These are phyloP conservation scores for Drosophila kikkawai DNA, from an alignment of 1,140 invertebrate genomes.

Conservation along the genomic window DNA sequence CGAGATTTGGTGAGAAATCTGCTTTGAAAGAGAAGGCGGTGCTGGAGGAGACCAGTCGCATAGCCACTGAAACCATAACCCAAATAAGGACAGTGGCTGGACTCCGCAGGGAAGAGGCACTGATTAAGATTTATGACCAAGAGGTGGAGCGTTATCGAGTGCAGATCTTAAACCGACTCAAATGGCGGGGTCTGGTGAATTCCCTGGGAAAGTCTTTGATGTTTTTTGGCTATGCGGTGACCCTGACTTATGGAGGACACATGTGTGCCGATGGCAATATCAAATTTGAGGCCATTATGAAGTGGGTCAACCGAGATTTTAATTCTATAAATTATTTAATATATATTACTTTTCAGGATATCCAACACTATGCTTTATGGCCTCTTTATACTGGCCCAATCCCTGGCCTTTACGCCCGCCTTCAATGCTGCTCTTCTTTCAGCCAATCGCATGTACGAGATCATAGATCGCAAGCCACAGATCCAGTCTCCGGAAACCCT, in stretches of 20 bases:
- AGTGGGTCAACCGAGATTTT: slow-evolving; percentile 85
- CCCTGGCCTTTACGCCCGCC: slow-evolving; percentile 93
- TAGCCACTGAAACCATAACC: slow-evolving; percentile 91
- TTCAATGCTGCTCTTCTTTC: slow-evolving; percentile 93
- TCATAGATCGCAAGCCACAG: slow-evolving; percentile 87
- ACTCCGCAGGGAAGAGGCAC: slow-evolving; percentile 85
- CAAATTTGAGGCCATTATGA: slow-evolving; percentile 89
- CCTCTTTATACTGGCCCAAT: slow-evolving; percentile 93
- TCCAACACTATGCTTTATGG: slow-evolving; percentile 94
- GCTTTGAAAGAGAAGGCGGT: slow-evolving; percentile 88
- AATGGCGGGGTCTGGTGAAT: slow-evolving; percentile 91
- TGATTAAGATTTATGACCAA: slow-evolving; percentile 87
- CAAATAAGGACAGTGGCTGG: slow-evolving; percentile 92
- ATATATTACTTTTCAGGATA: slow-evolving; percentile 86
- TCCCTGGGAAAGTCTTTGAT: slow-evolving; percentile 92
- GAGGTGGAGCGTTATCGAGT: slow-evolving; percentile 86
- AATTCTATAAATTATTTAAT: neutral
- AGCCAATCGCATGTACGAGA: slow-evolving; percentile 89
- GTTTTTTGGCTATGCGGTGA: slow-evolving; percentile 93
- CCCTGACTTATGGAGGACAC: slow-evolving; percentile 93
- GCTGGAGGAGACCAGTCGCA: slow-evolving; percentile 89
- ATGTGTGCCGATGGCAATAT: slow-evolving; percentile 87
- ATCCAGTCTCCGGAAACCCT: slow-evolving; percentile 75
- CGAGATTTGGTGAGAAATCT: slow-evolving; percentile 87
- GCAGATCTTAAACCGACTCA: slow-evolving; percentile 88